Base-by-base conservation (phyloP, 2,888 invertebrate species). In the Hemaris fuciformis region DNA sequence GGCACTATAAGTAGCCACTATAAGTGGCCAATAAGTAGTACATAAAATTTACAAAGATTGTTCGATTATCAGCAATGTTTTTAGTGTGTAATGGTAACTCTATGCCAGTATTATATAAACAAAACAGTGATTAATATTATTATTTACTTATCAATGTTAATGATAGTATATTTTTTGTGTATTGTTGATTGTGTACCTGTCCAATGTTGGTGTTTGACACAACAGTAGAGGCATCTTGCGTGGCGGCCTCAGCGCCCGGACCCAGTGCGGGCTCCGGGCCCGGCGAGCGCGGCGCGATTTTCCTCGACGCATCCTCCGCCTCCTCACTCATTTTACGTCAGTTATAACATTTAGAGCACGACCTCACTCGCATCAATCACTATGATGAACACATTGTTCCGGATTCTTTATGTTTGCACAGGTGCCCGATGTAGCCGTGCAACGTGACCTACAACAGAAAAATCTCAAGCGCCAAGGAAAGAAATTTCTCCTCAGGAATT, bases 311-410 rank as follows among this genome's bases (percentile, higher is more conserved):
- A 74, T 86, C 89, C 77, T 85, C 85, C 72, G 77, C 83, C 83
- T 90, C 89, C 80, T 90, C 91, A 77, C 90, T 91, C 91, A 92
- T 91, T 77, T 80, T 88, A 84, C 80, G 82, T 83, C 76, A 76
- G 79, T 77, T 78, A 77, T 77, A 80, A 74, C 80, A 82, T 84
- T 71, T 75, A 77, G 73, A 71, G 68, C 66, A 62, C 66, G 69
- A 74, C 66, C 70, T 64, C 70, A 75, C 69, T 65, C 65, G 67
- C 66, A 70, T 64, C 64, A 57, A 69, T 64, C 64, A 75, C 78
- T 88, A 87, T 71, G 81, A 84, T 62, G 75, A 75, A 75, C 72
- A 74, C 88, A 88, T 88, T 64, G 70, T 83, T 73, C 61, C 65
- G 74, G 71, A 72, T 77, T 77, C 73, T 64, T 65, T 59, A 64